phyloP scores from a whole-genome alignment of 1,140 invertebrate genomes.

The Pissodes strobi region DNA sequence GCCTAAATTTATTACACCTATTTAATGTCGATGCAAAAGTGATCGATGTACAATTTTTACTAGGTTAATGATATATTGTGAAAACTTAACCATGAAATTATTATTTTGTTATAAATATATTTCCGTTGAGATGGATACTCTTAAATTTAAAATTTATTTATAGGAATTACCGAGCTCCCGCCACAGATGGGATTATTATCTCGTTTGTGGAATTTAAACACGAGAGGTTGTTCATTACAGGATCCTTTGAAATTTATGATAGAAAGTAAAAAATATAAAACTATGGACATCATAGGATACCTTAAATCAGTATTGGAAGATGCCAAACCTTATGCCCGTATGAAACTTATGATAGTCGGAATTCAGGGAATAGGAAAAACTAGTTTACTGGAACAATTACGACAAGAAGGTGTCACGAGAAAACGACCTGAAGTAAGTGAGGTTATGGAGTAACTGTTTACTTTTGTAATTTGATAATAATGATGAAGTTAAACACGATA shows the following conservation, averaged over 20 bases:
- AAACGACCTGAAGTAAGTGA: slow-evolving; percentile 73
- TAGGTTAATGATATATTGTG: too few relatives aligned
- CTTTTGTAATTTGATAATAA: too few relatives aligned
- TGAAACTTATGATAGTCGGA: slow-evolving; percentile 98
- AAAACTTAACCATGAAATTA: too few relatives aligned
- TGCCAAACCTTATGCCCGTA: slow-evolving; percentile 89
- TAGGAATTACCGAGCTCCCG: slow-evolving; percentile 83
- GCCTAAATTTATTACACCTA: too few relatives aligned
- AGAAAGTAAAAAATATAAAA: slow-evolving; percentile 90
- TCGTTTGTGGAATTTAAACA: slow-evolving; percentile 94
- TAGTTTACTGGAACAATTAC: slow-evolving; percentile 83
- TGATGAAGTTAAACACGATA: too few relatives aligned
- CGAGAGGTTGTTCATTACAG: slow-evolving; percentile 83
- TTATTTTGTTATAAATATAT: too few relatives aligned
- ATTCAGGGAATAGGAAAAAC: slow-evolving; percentile 94
- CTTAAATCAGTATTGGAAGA: slow-evolving; percentile 88
- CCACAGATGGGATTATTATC: slow-evolving; percentile 93
- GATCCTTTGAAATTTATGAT: slow-evolving; percentile 93
- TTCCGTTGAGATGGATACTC: too few relatives aligned
- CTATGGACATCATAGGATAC: slow-evolving; percentile 95
- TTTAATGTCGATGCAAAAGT: too few relatives aligned
- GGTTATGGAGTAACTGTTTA: too few relatives aligned
- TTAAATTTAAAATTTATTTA: slow-evolving; percentile 38
- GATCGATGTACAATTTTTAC: too few relatives aligned
- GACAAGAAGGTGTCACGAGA: slow-evolving; percentile 81